Evolutionary conservation across 1,140 invertebrate genomes (phyloP).

Genomic region (Agrypnia vestita): DNA sequence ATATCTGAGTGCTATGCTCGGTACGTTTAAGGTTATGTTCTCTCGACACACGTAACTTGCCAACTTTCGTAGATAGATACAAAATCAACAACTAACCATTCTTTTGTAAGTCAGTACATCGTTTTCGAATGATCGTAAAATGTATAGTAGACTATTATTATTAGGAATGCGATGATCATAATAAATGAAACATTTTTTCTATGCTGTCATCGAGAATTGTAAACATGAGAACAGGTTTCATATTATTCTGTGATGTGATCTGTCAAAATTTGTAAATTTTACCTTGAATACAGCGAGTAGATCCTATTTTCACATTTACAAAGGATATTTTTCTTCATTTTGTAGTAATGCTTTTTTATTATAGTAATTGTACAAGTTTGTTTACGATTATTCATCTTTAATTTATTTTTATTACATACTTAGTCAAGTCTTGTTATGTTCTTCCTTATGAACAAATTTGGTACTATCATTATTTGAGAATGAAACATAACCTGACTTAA

Average conservation of each 20-base stretch:
- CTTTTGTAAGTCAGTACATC: not conserved
- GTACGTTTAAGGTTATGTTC: constrained; percentile 46
- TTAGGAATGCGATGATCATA: not conserved
- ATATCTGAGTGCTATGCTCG: not conserved
- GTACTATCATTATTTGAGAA: too few relatives aligned
- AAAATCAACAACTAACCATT: constrained; percentile 28
- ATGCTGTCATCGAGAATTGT: constrained; percentile 30
- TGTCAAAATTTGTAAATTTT: not conserved
- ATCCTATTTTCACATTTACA: too few relatives aligned
- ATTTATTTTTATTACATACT: too few relatives aligned
- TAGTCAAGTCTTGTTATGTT: too few relatives aligned
- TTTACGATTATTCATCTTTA: too few relatives aligned
- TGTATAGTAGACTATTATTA: not conserved
- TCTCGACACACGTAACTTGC: not conserved
- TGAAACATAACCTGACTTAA: too few relatives aligned
- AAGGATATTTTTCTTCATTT: too few relatives aligned
- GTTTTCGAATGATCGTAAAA: not conserved
- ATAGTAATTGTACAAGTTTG: too few relatives aligned
- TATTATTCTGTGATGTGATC: constrained; percentile 20
- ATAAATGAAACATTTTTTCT: not conserved
- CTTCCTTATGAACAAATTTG: too few relatives aligned
- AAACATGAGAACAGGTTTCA: constrained; percentile 33
- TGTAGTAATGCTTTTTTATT: too few relatives aligned
- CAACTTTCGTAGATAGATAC: constrained; percentile 9
- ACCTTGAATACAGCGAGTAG: too few relatives aligned